Percentiles rank a stretch among this genome's conserved stretches.
Conservation (phyloP, 2,113 vertebrate genomes). For the Cercocebus atys region DNA sequence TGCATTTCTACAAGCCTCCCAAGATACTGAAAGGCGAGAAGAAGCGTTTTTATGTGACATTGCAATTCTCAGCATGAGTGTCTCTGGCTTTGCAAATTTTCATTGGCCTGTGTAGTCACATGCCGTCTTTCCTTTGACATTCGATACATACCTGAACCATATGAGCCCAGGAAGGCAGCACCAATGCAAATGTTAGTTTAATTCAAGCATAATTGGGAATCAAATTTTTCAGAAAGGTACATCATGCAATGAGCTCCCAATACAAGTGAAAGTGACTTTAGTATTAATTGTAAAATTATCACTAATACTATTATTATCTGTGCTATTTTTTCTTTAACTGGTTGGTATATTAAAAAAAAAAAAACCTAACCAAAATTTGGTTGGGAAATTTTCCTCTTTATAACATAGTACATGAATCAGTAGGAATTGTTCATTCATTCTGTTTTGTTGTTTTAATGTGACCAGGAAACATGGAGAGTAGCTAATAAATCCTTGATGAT, state of each 20-base stretch:
- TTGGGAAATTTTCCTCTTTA: neutral
- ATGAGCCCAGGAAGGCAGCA: neutral
- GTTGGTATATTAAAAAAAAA: neutral
- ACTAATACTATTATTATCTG: neutral
- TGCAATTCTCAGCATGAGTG: neutral
- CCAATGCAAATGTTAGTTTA: neutral
- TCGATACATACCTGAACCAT: neutral
- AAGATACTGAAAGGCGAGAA: neutral
- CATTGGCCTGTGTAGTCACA: neutral
- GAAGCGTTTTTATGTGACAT: neutral
- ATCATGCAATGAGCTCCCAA: neutral
- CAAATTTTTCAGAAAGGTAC: neutral
- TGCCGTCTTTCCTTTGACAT: neutral
- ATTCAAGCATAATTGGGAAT: neutral
- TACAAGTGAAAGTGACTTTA: neutral
- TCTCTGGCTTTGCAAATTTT: neutral
- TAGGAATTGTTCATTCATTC: neutral
- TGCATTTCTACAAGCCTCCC: neutral
- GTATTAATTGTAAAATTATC: neutral
- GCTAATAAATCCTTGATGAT: neutral
- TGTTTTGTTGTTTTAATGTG: constrained; percentile 23
- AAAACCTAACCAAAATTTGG: neutral
- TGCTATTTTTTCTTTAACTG: neutral
- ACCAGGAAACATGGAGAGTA: neutral
- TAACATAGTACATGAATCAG: neutral